A percentile compares a stretch with the other conserved stretches of the same genome.
phyloP scores from a whole-genome alignment of 2,888 invertebrate genomes.

The Holacanthella duospinosa region DNA sequence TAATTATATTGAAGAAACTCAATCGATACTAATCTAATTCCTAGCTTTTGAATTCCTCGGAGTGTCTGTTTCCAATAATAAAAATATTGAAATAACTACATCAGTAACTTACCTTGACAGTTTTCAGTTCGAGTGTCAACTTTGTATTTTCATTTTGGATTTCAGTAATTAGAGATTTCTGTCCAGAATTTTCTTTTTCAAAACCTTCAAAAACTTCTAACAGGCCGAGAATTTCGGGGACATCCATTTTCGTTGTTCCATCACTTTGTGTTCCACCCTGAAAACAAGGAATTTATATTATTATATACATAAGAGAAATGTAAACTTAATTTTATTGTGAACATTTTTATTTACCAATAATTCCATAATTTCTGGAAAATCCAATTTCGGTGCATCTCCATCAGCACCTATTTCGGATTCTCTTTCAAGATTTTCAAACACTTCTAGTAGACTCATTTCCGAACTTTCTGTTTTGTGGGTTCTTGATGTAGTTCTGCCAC shows the following conservation, averaged over 20 bases:
- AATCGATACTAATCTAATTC: too few relatives aligned
- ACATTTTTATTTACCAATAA: constrained; percentile 11
- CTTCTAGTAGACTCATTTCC: background rate
- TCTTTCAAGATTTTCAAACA: background rate
- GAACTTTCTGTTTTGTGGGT: background rate
- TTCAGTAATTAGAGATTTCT: constrained; percentile 24
- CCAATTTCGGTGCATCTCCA: constrained; percentile 7
- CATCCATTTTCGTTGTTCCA: background rate
- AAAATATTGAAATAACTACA: background rate
- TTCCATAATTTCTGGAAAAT: constrained; percentile 7
- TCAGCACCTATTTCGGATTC: background rate
- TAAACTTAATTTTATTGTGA: background rate
- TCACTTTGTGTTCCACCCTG: constrained; percentile 6
- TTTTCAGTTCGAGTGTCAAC: constrained; percentile 22
- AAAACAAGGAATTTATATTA: constrained; percentile 7
- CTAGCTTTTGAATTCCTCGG: too few relatives aligned
- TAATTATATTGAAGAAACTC: too few relatives aligned
- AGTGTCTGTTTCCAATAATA: too few relatives aligned
- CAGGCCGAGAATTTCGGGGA: background rate
- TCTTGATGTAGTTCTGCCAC: background rate
- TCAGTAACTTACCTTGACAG: constrained; percentile 19
- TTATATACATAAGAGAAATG: background rate
- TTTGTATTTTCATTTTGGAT: constrained; percentile 26
- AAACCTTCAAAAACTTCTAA: constrained; percentile 16
- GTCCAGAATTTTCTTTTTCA: constrained; percentile 23